These are phyloP conservation scores for Pseudoips prasinana DNA, from an alignment of 2,888 invertebrate genomes.

Conservation along the genomic window DNA sequence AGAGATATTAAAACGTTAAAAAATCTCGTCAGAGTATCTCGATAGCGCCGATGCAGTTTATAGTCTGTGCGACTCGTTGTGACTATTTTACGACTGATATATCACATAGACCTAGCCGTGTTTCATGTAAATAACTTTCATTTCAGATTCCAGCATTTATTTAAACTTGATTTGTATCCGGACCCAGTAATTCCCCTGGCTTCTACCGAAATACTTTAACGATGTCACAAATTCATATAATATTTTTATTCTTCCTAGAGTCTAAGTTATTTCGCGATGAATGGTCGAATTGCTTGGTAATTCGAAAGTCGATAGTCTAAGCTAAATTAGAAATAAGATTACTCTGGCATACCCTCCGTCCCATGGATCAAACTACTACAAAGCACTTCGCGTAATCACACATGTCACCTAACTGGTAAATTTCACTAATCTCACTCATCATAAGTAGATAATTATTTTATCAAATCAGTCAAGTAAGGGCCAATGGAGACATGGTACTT, in stretches of 20 bases:
- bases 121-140: no score
- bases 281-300: slow-evolving; percentile 80
- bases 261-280: slow-evolving; percentile 80
- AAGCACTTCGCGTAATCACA: slow-evolving; percentile 67
- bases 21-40: slow-evolving; percentile 51
- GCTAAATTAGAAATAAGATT: slow-evolving; percentile 70
- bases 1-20: slow-evolving; percentile 71
- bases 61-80: slow-evolving; percentile 64
- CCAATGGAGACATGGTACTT: no score
- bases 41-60: slow-evolving; percentile 49
- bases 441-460: slow-evolving; percentile 52
- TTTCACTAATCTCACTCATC: slow-evolving; percentile 74
- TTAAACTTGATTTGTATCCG: no score
- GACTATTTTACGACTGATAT: slow-evolving; percentile 43
- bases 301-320: slow-evolving; percentile 70
- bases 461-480: slow-evolving; percentile 68
- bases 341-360: slow-evolving; percentile 66
- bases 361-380: slow-evolving; percentile 61
- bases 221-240: slow-evolving; percentile 63
- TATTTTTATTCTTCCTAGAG: slow-evolving; percentile 67
- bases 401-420: slow-evolving; percentile 63
- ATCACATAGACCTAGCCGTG: slow-evolving; percentile 60
- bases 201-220: slow-evolving; percentile 50
- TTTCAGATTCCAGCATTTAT: no score
- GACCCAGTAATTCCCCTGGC: no score